phyloP scores from a whole-genome alignment of 35 echinoderm and acorn worm species.

The Anneissia japonica region DNA sequence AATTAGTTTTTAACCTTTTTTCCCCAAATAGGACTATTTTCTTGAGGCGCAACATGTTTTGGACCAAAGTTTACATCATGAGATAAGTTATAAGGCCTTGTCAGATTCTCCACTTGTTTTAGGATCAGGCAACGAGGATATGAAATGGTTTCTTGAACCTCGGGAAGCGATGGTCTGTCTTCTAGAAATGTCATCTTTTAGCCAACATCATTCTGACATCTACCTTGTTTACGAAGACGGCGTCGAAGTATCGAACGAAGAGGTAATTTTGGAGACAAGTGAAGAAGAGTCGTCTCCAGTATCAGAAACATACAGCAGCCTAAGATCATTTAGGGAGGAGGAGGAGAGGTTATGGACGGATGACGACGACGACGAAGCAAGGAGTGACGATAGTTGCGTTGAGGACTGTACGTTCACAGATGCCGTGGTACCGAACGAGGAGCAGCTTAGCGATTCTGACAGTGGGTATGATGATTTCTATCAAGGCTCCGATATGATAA shows the following conservation, averaged over 20 bases:
- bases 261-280: neutral
- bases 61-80: neutral
- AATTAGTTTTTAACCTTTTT: neutral
- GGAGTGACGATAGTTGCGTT: no score
- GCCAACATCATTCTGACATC: neutral
- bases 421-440: neutral
- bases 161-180: constrained; percentile 47
- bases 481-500: neutral
- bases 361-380: neutral
- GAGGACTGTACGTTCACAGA: neutral
- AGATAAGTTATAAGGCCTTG: constrained; percentile 15
- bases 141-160: constrained; percentile 91
- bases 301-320: neutral
- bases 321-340: neutral
- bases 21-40: constrained; percentile 26
- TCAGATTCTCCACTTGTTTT: constrained; percentile 50
- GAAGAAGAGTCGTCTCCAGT: neutral
- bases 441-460: neutral
- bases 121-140: constrained; percentile 34
- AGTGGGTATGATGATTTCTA: neutral
- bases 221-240: neutral
- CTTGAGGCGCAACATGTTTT: neutral
- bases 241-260: neutral
- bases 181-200: neutral
- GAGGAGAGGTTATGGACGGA: neutral